Percentiles rank a stretch among this genome's conserved stretches.
Evolutionary conservation across 1,140 invertebrate genomes (phyloP).

Genomic region (Drosophila miranda): DNA sequence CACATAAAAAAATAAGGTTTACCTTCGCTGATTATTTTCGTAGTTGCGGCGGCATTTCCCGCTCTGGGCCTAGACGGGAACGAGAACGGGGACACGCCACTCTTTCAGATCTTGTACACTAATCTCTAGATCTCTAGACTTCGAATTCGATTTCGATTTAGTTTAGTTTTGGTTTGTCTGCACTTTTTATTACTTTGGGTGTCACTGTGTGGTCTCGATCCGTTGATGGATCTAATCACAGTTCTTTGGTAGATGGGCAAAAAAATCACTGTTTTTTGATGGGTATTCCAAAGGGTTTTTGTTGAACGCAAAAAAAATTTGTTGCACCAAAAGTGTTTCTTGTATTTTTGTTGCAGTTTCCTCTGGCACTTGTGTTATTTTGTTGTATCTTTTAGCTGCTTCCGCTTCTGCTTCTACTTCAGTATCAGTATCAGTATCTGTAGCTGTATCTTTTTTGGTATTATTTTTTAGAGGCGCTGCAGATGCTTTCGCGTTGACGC

Average conservation of each 20-base stretch:
- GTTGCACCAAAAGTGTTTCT: constrained; percentile 28
- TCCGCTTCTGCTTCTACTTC: neutral
- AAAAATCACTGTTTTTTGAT: constrained; percentile 9
- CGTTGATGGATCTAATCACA: constrained; percentile 13
- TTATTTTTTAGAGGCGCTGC: constrained; percentile 47
- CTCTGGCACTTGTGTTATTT: neutral
- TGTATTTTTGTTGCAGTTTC: constrained; percentile 10
- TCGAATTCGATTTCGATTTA: neutral
- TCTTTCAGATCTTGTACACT: neutral
- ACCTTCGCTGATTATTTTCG: constrained; percentile 32
- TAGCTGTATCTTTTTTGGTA: constrained; percentile 6
- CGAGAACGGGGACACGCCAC: no score
- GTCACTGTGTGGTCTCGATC: no score
- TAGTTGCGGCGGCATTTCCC: constrained; percentile 50
- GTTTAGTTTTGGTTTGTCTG: constrained; percentile 9
- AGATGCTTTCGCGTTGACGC: constrained; percentile 73
- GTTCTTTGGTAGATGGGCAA: constrained; percentile 38
- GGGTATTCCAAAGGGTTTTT: no score
- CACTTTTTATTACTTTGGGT: constrained; percentile 7
- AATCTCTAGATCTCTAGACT: neutral
- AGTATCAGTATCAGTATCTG: no score
- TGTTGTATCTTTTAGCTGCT: neutral
- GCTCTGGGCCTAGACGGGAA: constrained; percentile 1
- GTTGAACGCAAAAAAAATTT: constrained; percentile 47
- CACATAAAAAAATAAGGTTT: constrained; percentile 15